Conservation (phyloP, 1,140 invertebrate genomes). For the Papilio xuthus region DNA sequence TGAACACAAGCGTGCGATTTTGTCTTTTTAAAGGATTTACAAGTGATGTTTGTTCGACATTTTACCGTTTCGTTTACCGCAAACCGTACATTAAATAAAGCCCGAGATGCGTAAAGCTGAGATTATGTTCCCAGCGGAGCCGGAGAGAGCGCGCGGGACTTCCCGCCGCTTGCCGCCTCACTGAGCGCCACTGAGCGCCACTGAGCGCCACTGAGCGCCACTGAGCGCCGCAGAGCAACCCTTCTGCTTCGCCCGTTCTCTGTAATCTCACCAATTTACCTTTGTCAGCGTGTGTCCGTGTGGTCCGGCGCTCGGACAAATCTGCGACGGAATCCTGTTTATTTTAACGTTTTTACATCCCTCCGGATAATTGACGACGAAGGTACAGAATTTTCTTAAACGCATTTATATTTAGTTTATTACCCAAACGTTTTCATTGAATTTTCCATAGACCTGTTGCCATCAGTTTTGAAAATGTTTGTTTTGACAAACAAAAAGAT, state of each 20-base stretch:
- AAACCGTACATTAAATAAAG: constrained; percentile 3
- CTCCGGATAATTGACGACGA: not conserved
- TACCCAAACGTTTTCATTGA: not conserved
- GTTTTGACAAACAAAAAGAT: not conserved
- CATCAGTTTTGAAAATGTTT: not conserved
- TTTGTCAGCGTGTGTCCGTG: not conserved
- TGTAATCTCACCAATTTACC: constrained; percentile 30
- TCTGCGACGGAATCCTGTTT: constrained; percentile 5
- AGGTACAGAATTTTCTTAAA: not conserved
- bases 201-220: not conserved
- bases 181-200: not conserved
- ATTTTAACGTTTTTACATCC: not conserved
- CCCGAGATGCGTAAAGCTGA: not conserved
- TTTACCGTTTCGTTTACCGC: constrained; percentile 14
- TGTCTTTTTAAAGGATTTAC: not conserved
- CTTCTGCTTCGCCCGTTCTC: not conserved
- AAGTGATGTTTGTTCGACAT: constrained; percentile 9
- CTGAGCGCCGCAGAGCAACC: constrained; percentile 5
- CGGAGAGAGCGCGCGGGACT: not conserved
- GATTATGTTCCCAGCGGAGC: not conserved
- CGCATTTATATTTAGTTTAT: not conserved
- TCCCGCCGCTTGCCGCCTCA: not conserved
- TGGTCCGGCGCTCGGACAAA: not conserved
- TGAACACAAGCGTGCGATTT: not conserved
- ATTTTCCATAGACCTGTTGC: not conserved